These are phyloP conservation scores for Caenorhabditis plicata DNA, from an alignment of 2,888 invertebrate species.

Conservation along the genomic window DNA sequence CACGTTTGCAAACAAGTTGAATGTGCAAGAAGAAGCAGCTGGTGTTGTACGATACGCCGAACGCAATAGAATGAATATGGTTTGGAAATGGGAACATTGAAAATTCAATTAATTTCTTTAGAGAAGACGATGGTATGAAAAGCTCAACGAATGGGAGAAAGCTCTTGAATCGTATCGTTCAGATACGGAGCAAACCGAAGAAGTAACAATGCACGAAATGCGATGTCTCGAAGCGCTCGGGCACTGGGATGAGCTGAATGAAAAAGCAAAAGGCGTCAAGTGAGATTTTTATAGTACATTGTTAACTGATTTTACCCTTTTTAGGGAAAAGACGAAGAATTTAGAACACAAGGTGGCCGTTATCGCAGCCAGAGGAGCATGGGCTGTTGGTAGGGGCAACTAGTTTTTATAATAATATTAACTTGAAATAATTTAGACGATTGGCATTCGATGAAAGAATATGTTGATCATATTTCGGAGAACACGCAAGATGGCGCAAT, in stretches of 20 bases:
- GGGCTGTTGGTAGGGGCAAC: slow-evolving; percentile 77
- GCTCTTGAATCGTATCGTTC: slow-evolving; percentile 84
- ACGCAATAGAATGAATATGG: slow-evolving; percentile 36
- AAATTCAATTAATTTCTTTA: not conserved
- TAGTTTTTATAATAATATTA: slow-evolving; percentile 6
- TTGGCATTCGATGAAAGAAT: slow-evolving; percentile 90
- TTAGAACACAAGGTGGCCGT: slow-evolving; percentile 76
- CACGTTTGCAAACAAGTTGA: slow-evolving; percentile 90
- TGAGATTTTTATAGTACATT: not conserved
- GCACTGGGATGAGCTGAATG: slow-evolving; percentile 76
- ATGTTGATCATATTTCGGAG: slow-evolving; percentile 78
- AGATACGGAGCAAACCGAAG: slow-evolving; percentile 60
- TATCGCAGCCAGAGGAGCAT: slow-evolving; percentile 86
- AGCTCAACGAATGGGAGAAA: slow-evolving; percentile 96
- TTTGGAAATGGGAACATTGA: not conserved
- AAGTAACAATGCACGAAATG: slow-evolving; percentile 86
- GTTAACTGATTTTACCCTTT: not conserved
- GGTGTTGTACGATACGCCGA: slow-evolving; percentile 81
- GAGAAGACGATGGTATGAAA: slow-evolving; percentile 94
- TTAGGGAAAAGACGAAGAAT: too few relatives aligned
- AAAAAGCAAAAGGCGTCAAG: slow-evolving; percentile 20
- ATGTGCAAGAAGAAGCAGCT: slow-evolving; percentile 95
- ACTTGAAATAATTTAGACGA: too few relatives aligned
- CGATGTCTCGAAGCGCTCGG: slow-evolving; percentile 93
- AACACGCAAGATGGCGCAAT: slow-evolving; percentile 94